Base-by-base conservation (phyloP, 2,113 vertebrate genomes). In the Hyperopisus bebe region DNA sequence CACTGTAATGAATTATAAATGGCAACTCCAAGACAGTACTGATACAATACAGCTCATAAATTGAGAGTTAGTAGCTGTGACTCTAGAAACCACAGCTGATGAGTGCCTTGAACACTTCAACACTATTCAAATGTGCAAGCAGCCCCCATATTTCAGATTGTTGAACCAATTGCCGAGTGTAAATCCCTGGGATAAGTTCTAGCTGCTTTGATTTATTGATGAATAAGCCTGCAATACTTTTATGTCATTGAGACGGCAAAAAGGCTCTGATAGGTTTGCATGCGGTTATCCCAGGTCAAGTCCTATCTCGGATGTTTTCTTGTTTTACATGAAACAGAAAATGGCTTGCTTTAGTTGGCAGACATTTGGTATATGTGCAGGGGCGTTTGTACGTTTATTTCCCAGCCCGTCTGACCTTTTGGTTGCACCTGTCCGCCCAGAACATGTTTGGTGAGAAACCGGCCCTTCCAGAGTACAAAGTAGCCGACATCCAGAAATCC, bases 391-490 rank as follows among this genome's bases (percentile, higher is more conserved):
- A 13, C 13, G 13, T 50, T 27, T 17, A 5, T 24, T 51, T 50
- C 47, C 47, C 27, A 3, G 11, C 24, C 55, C 46, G 87, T 5
- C 44, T 88, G 87, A 27, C 42, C 44, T 47, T 74, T 39, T 66
- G 53, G 42, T 88, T 46, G 35, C 42, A 21, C 47, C 21, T 88
- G 31, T 66, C 53, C 17, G 3, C 88, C 77, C 92, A 97, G 96
- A 97, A 95, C 92, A 95, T 97, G 94, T 97, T 97, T 48, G 96
- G 96, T 3, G 96, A 96, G 35, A 97, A 96, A 89, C 96, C 96
- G 21, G 95, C 96, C 1, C 96, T 97, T 90, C 96, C 96, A 0
- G 96, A 97, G 90, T 97, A 97, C 93, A 97, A 97, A 90, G 96
- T 97, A n/a, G 96, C 96, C 24, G 96, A 96, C 88, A 96, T 96